phyloP scores from a whole-genome alignment of 2,113 vertebrate genomes.

The Periophthalmodon schlosseri region DNA sequence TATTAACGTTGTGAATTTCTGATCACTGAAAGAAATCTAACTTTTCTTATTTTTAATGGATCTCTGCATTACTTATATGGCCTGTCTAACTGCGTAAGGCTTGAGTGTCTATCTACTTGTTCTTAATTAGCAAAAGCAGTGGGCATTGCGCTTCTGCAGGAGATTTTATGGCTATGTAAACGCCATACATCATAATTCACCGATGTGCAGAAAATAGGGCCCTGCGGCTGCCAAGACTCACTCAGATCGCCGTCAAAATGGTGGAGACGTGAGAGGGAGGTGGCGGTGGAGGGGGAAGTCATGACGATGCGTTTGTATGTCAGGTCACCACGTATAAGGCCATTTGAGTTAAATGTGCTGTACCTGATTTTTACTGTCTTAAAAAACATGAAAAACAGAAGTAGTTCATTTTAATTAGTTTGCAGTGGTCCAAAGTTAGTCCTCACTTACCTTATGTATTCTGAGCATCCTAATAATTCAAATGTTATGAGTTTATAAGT shows the following conservation, averaged over 20 bases:
- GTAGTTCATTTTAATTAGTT: too few species aligned
- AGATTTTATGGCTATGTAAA: constrained; percentile 65
- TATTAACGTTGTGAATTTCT: too few species aligned
- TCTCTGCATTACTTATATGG: neutral
- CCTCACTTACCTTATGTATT: too few species aligned
- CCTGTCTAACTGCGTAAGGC: neutral
- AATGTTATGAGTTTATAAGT: too few species aligned
- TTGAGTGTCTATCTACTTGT: constrained; percentile 47
- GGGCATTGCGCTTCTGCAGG: constrained; percentile 56
- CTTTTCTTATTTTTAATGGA: too few species aligned
- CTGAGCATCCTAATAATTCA: too few species aligned
- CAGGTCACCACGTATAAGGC: constrained; percentile 29
- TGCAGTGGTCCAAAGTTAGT: too few species aligned
- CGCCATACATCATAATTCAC: constrained; percentile 70
- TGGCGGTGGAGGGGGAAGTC: constrained; percentile 22
- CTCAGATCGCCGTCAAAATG: constrained; percentile 54
- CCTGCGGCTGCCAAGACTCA: constrained; percentile 54
- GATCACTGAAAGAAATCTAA: too few species aligned
- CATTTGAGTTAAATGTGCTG: neutral
- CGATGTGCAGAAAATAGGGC: constrained; percentile 43
- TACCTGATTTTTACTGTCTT: too few species aligned
- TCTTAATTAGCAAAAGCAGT: constrained; percentile 64
- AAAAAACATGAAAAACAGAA: neutral
- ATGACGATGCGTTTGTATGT: constrained; percentile 42
- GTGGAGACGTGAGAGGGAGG: constrained; percentile 31